Evolutionary conservation across 2,888 invertebrate genomes (phyloP), one percentile per base, ranked within the genome.

Genomic region (Euzophera pinguis): DNA sequence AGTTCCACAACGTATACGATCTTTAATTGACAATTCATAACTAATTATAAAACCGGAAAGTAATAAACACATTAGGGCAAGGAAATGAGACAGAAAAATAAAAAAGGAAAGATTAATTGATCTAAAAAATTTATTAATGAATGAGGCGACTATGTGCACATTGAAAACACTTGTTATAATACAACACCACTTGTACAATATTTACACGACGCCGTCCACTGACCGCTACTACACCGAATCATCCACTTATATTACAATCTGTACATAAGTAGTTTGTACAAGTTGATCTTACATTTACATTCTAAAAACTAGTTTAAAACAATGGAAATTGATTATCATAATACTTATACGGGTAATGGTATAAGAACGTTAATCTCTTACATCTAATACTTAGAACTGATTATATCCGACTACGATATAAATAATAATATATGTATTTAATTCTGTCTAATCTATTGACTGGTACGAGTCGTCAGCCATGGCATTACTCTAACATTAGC

Each of bases 131-230:
- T 86, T 90, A 87, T 89, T 89, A 86, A 86, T 88, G 85, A 88
- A 89, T 83, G 88, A 89, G 86, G 87, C 88, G 89, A 90, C 90
- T 90, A 90, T 90, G 89, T 90, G 90, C 89, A 90, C 90, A 88
- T 86, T 82, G 83, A 87, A 88, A 88, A 86, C 85, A 87, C 84
- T 84, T 84, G 84, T 82, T 86, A 83, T 81, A 79, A 82, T 85
- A 88, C 84, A 88, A 73, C 75, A 84, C 75, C 77, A 79, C 82
- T 81, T 83, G 80, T 84, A 86, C 84, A 84, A 71, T 89, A 89
- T 89, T 80, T 89, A 90, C 90, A 90, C 60, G 60, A 60, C 61
- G 64, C 57, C 62, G 58, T 56, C 61, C 60, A 60, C 56, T 54
- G 57, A 50, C 52, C 58, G 50, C 55, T 58, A 39, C 55, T 42